Percentiles rank a stretch among this genome's conserved stretches.
Evolutionary conservation across 2,888 invertebrate genomes (phyloP).

Genomic region (Heteropelma amictum): DNA sequence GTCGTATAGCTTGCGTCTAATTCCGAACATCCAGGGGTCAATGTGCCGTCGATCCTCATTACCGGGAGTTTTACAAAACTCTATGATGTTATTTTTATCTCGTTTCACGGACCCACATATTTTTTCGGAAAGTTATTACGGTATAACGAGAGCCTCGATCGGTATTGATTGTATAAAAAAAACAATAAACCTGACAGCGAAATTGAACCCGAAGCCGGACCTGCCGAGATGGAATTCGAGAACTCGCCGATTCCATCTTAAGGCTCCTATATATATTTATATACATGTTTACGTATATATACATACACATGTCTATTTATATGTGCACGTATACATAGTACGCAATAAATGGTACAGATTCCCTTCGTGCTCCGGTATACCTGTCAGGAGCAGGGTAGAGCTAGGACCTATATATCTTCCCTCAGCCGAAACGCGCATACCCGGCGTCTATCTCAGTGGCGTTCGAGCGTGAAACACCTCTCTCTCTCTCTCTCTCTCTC

Average conservation of each 20-base stretch:
- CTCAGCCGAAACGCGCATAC: slow-evolving; percentile 54
- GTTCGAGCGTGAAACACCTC: slow-evolving; percentile 56
- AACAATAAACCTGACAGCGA: no score
- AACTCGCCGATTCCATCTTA: slow-evolving; percentile 16
- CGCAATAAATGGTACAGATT: slow-evolving; percentile 49
- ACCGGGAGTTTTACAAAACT: no score
- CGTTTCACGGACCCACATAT: no score
- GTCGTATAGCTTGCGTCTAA: no score
- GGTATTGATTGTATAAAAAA: no score
- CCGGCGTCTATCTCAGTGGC: slow-evolving; percentile 55
- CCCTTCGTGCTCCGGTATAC: slow-evolving; percentile 58
- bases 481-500: slow-evolving; percentile 19
- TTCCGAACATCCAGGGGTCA: no score
- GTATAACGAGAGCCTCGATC: no score
- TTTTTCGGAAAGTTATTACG: no score
- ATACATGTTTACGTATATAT: not conserved
- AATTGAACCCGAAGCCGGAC: not conserved
- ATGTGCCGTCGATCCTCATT: no score
- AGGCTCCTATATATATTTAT: not conserved
- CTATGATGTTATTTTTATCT: no score
- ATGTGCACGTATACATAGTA: slow-evolving; percentile 25
- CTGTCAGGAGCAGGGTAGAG: slow-evolving; percentile 65
- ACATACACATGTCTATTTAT: slow-evolving; percentile 2
- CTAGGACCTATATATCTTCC: slow-evolving; percentile 54
- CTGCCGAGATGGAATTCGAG: not conserved